phyloP scores from a whole-genome alignment of 1,140 invertebrate genomes.

The Brachionus manjavacas region DNA sequence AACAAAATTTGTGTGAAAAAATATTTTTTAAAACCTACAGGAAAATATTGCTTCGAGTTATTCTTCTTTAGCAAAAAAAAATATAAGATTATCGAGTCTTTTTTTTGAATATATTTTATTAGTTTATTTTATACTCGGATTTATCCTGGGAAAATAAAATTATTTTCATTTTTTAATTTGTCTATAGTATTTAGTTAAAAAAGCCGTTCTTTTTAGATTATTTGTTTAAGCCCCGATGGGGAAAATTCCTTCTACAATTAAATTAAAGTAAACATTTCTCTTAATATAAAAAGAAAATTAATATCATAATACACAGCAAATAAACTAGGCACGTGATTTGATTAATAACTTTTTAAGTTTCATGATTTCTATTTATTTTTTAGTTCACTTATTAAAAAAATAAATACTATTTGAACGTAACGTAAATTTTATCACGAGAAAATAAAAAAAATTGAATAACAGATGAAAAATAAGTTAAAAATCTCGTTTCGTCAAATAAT shows the following conservation, averaged over 20 bases:
- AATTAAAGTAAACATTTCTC: background rate
- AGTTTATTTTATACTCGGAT: background rate
- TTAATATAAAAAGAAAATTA: background rate
- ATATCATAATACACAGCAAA: background rate
- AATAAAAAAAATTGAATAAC: too few species aligned
- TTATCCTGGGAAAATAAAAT: background rate
- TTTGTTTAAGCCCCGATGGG: background rate
- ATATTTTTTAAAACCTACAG: background rate
- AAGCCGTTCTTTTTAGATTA: background rate
- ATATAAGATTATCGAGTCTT: background rate
- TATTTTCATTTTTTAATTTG: background rate
- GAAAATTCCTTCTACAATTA: background rate
- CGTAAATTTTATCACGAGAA: too few species aligned
- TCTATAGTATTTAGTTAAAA: background rate
- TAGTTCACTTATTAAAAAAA: background rate
- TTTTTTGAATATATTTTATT: background rate
- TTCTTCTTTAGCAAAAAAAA: background rate
- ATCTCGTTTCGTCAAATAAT: too few species aligned
- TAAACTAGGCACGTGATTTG: background rate
- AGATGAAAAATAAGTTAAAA: too few species aligned
- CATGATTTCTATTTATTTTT: background rate
- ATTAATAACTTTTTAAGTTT: background rate
- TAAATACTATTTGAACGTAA: too few species aligned
- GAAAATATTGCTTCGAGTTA: too few species aligned
- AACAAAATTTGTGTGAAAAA: background rate